Evolutionary conservation across 2,888 invertebrate species (phyloP).

Genomic region (Xylota sylvarum): DNA sequence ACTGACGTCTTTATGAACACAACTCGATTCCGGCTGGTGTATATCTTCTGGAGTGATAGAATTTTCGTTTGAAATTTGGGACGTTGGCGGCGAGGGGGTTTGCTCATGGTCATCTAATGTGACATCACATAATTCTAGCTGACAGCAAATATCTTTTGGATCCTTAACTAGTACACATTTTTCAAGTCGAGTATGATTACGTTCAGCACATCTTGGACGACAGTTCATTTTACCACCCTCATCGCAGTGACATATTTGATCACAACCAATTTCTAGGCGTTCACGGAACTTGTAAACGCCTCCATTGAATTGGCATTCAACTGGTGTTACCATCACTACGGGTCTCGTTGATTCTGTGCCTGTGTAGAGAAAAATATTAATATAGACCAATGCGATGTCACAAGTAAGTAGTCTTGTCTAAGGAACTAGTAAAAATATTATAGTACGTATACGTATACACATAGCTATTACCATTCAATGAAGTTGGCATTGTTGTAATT

Average conservation of each 20-base stretch:
- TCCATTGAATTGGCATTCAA: conserved; percentile 85
- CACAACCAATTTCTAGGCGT: conserved; percentile 92
- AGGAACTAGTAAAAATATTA: not conserved
- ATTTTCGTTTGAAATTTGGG: conserved; percentile 75
- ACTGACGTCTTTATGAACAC: conserved; percentile 81
- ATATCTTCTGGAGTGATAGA: conserved; percentile 77
- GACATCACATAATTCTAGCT: conserved; percentile 93
- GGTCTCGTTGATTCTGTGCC: not conserved
- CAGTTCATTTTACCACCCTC: conserved; percentile 90
- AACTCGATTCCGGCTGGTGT: conserved; percentile 60
- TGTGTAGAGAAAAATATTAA: not conserved
- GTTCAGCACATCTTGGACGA: conserved; percentile 88
- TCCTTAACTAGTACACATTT: conserved; percentile 93
- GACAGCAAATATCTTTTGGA: conserved; percentile 93
- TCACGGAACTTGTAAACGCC: conserved; percentile 90
- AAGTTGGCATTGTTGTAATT: conserved; percentile 77
- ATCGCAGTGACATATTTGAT: conserved; percentile 91
- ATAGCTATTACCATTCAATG: conserved; percentile 57
- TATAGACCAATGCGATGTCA: not conserved
- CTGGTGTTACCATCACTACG: conserved; percentile 1
- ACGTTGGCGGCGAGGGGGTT: conserved; percentile 80
- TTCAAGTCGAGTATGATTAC: conserved; percentile 87
- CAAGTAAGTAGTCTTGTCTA: not conserved
- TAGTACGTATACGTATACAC: not conserved
- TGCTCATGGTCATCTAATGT: conserved; percentile 91